These are phyloP conservation scores for Semnornis frantzii DNA, from an alignment of 2,113 vertebrate species.

Conservation along the genomic window DNA sequence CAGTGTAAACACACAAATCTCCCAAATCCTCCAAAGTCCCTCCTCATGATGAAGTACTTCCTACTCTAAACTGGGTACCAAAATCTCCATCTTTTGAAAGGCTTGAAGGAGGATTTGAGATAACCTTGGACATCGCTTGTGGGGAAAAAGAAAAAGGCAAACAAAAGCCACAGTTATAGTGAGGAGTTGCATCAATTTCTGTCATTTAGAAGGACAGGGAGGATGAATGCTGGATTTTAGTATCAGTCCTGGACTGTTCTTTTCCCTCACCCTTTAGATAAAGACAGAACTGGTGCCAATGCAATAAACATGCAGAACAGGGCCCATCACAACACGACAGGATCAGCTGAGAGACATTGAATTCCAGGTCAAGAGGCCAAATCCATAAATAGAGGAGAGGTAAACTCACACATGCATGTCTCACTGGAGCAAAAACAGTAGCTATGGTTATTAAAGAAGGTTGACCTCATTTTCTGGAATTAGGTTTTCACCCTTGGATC, in stretches of 20 bases:
- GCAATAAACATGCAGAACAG: constrained; percentile 17
- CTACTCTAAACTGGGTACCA: background rate
- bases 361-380: constrained; percentile 59
- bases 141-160: background rate
- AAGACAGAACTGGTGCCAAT: constrained; percentile 24
- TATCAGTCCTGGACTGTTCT: background rate
- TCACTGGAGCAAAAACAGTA: constrained; percentile 56
- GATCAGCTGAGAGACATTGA: constrained; percentile 36
- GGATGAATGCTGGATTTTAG: background rate
- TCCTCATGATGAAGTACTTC: background rate
- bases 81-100: background rate
- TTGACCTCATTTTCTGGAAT: constrained; percentile 66
- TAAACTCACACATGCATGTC: constrained; percentile 37
- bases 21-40: background rate
- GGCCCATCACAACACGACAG: constrained; percentile 2
- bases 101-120: background rate
- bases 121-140: background rate
- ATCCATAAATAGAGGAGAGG: constrained; percentile 65
- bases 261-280: background rate
- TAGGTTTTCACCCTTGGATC: constrained; percentile 60
- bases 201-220: background rate
- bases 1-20: background rate
- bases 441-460: constrained; percentile 58
- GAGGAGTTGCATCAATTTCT: background rate
- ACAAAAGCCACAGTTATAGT: background rate